Conservation (phyloP, 1,140 invertebrate genomes). For the Andricus grossulariae region DNA sequence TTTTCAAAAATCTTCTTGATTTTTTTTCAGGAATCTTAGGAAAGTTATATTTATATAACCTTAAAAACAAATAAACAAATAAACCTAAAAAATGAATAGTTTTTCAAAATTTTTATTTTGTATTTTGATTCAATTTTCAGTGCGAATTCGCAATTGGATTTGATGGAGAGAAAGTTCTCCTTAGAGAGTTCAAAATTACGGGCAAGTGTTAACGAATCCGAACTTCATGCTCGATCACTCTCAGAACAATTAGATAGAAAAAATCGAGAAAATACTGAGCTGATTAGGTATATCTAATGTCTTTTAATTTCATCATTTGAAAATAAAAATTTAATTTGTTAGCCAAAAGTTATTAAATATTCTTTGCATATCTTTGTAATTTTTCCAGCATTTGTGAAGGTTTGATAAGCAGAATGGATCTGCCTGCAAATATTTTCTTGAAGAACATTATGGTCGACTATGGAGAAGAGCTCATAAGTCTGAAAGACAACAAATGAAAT, state of each 20-base stretch:
- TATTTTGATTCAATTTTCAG: constrained; percentile 24
- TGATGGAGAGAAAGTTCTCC: constrained; percentile 44
- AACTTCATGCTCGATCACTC: constrained; percentile 33
- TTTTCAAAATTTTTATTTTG: too few relatives aligned
- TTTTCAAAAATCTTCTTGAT: too few relatives aligned
- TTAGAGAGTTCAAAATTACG: constrained; percentile 37
- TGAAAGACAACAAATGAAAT: too few relatives aligned
- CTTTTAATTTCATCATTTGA: background rate
- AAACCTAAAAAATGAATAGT: too few relatives aligned
- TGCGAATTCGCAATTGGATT: constrained; percentile 44
- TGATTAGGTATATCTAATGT: constrained; percentile 27
- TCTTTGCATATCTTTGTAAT: background rate
- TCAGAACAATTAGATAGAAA: constrained; percentile 36
- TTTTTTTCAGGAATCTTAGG: too few relatives aligned
- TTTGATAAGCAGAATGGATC: background rate
- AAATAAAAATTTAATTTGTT: background rate
- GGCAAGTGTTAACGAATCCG: constrained; percentile 27
- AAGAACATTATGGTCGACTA: background rate
- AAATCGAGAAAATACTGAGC: constrained; percentile 43
- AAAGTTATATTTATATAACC: too few relatives aligned
- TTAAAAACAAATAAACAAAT: too few relatives aligned
- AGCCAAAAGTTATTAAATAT: background rate
- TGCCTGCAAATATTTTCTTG: background rate
- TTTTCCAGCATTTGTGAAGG: constrained; percentile 37
- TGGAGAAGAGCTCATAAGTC: too few relatives aligned